Percentiles rank a stretch among this genome's conserved stretches.
Conservation (phyloP, 2,113 vertebrate species). For the Myotis yumanensis region DNA sequence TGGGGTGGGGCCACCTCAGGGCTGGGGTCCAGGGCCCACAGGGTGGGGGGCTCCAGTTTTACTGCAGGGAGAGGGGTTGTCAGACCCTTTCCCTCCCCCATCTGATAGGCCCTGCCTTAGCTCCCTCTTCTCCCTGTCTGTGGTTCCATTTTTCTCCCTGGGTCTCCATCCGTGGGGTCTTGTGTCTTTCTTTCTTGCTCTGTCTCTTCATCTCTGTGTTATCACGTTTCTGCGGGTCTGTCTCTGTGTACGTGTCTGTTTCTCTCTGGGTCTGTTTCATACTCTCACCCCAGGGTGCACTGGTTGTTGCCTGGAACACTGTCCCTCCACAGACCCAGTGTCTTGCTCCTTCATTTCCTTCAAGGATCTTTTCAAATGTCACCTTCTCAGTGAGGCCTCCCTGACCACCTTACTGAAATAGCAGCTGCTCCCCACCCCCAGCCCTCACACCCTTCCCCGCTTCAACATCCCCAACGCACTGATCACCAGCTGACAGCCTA, state of each 20-base stretch:
- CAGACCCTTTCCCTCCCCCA: background rate
- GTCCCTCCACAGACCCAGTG: background rate
- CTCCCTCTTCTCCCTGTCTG: background rate
- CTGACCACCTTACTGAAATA: background rate
- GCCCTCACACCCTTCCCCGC: background rate
- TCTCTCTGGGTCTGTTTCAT: background rate
- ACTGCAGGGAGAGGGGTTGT: conserved; percentile 72
- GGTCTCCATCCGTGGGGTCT: background rate
- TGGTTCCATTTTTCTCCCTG: background rate
- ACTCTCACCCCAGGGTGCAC: background rate
- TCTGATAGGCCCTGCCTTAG: background rate
- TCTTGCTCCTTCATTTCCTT: background rate
- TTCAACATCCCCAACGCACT: background rate
- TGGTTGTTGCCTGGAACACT: background rate
- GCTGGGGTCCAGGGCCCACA: conserved; percentile 73
- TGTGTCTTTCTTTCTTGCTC: background rate
- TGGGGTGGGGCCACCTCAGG: conserved; percentile 53
- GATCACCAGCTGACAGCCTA: background rate
- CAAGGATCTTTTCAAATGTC: background rate
- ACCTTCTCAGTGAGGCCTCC: background rate
- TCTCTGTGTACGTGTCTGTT: background rate
- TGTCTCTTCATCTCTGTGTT: background rate
- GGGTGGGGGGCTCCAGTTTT: conserved; percentile 81
- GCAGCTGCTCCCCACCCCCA: background rate
- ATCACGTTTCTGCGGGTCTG: background rate